Conservation (phyloP, 2,797 vertebrate species). For the Austrolebias charrua region DNA sequence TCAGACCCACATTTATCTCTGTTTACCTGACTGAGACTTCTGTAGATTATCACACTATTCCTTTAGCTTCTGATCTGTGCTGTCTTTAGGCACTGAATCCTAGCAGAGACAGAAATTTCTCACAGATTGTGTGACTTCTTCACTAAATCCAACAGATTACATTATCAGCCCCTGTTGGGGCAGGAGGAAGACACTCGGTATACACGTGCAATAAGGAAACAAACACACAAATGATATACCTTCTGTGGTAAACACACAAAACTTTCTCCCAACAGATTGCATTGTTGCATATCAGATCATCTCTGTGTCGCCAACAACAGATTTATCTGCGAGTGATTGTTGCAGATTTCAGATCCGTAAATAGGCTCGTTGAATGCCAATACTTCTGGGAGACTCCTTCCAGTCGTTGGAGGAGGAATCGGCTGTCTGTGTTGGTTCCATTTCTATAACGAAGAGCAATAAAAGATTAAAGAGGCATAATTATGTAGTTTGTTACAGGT, state of each 20-base stretch:
- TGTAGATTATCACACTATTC: not conserved
- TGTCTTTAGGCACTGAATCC: not conserved
- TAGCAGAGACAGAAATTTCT: not conserved
- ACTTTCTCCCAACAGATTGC: not conserved
- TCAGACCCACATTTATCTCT: no score
- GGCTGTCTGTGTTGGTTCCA: not conserved
- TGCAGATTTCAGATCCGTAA: not conserved
- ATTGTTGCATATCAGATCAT: conserved; percentile 2
- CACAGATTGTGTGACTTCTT: conserved; percentile 10
- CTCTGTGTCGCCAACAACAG: not conserved
- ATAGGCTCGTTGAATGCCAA: not conserved
- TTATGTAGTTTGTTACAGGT: no score
- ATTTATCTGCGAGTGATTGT: conserved; percentile 2
- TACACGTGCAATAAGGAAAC: not conserved
- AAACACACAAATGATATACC: not conserved
- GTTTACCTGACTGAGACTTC: conserved; percentile 2
- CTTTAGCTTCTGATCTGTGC: not conserved
- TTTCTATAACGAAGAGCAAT: no score
- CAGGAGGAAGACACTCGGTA: not conserved
- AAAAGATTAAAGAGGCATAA: no score
- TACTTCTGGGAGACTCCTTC: not conserved
- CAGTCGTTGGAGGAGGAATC: not conserved
- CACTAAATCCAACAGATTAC: conserved; percentile 10
- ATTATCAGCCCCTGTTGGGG: conserved; percentile 2
- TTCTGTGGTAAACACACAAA: not conserved